A percentile compares a stretch with the other conserved stretches of the same genome.
phyloP scores from a whole-genome alignment of 2,113 vertebrate species.

The Petaurus breviceps region DNA sequence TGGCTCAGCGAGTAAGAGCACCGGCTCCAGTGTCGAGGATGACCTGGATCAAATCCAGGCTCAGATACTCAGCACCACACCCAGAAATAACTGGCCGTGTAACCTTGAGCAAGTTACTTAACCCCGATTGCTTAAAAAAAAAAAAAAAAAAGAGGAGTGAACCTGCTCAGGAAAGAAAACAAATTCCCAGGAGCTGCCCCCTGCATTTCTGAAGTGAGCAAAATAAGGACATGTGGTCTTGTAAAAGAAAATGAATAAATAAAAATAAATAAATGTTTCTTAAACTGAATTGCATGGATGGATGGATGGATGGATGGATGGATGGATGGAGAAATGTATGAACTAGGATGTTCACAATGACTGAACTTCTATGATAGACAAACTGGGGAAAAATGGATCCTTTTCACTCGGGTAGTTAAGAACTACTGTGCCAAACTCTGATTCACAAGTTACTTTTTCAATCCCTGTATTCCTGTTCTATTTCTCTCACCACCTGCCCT shows the following conservation, averaged over 20 bases:
- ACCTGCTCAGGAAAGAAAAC: background rate
- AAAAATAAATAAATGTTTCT: background rate
- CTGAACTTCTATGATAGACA: background rate
- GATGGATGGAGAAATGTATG: background rate
- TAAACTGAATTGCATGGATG: background rate
- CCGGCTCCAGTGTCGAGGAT: no score
- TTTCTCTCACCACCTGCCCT: background rate
- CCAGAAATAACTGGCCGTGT: no score
- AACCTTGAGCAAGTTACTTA: no score
- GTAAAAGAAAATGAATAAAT: constrained; percentile 39
- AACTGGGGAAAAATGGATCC: background rate
- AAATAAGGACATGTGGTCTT: background rate
- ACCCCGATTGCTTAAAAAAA: no score
- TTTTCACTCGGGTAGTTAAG: constrained; percentile 16
- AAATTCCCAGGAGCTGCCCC: background rate
- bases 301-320: background rate
- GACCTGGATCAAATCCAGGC: no score
- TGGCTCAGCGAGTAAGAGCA: no score
- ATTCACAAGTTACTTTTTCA: constrained; percentile 16
- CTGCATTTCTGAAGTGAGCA: background rate
- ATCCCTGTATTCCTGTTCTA: background rate
- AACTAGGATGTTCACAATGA: background rate
- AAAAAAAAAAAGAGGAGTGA: background rate
- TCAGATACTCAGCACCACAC: no score
- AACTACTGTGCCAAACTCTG: constrained; percentile 1